Evolutionary conservation across 2,888 invertebrate genomes (phyloP), one percentile per base, ranked within the genome.

Genomic region (Thecocarcelia acutangulata): DNA sequence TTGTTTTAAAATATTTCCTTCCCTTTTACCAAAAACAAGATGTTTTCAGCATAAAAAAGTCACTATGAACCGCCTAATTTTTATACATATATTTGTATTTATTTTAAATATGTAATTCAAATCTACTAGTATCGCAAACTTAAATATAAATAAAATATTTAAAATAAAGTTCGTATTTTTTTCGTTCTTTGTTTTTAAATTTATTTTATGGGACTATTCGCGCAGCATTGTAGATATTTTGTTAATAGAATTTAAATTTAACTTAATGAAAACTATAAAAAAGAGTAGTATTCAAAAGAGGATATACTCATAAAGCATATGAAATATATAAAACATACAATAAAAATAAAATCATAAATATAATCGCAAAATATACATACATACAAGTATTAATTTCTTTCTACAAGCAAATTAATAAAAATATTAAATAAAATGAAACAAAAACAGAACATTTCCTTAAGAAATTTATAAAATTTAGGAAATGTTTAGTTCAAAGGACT

Each of bases 141-240:
- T 74, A 81, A 73, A 24, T 15, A 46, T 46, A 44, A 52, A 46
- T 46, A 44, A 52, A 80, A 66, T 24, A 63, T 42, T 68, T 63
- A 68, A 73, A 77, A 69, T 77, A 76, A 73, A 77, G 77, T 63
- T 75, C 70, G 28, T 44, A 13, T 63, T 54, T 64, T 19, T 74
- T 56, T 56, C 5, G 48, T 56, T 13, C 13, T 68, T 66, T 63
- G 46, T 59, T 40, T 72, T 61, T 33, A 33, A 33, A 33, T 40
- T 76, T 76, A 15, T 70, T 78, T 40, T 78, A 82, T 74, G 64
- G 74, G 82, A 82, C 82, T 82, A 82, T 82, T 77, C 78, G 78
- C 73, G 68, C 74, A 81, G 40, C 74, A 64, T 69, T 33, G 33
- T 9, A 33, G 33, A 33, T 82, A 59, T 74, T 28, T 72, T 76